Evolutionary conservation across 2,888 invertebrate genomes (phyloP), one percentile per base, ranked within the genome.

Genomic region (Scaptomyza polygonia): DNA sequence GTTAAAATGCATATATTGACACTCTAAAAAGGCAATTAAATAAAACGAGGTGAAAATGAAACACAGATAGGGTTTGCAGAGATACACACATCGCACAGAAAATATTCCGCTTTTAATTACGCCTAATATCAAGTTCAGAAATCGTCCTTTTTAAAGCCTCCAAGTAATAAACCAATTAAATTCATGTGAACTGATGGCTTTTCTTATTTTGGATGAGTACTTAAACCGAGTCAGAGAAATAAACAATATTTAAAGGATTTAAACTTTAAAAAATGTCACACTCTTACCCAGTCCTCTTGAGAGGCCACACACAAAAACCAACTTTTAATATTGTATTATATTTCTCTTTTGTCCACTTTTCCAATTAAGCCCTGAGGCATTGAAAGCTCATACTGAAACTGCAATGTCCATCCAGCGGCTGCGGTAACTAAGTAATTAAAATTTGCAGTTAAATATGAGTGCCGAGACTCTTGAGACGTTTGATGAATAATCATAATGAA

Each of bases 21-120:
- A 21, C 25, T 27, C 36, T 54, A 55, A 64, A 64, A 53, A 43
- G 6, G 34, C 30, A 44, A 34, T 43, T 49, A 40, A 36, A 21
- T 29, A 34, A 25, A 32, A n/a, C 34, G 56, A 9, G 34, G 5
- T 32, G 40, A 29, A 36, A 65, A 48, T 62, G 45, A 44, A 57
- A 51, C 49, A 45, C 52, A 63, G 67, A 71, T 40, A 53, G 59
- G 67, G 59, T 57, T 71, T 64, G 48, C 59, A 32, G 64, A 3
- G 47, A 16, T n/a, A n/a, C 11, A 39, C 52, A 53, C 21, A 44
- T 9, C 8, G 14, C n/a, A 14, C 0, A 36, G 39, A 48, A 61
- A 67, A 49, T 53, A 61, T 56, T 40, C 47, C 59, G 56, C 53
- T 62, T 51, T 61, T 53, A 66, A 58, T 58, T 54, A 32, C 32